phyloP scores from a whole-genome alignment of 2,888 invertebrate species.

The Eupsilia transversa region DNA sequence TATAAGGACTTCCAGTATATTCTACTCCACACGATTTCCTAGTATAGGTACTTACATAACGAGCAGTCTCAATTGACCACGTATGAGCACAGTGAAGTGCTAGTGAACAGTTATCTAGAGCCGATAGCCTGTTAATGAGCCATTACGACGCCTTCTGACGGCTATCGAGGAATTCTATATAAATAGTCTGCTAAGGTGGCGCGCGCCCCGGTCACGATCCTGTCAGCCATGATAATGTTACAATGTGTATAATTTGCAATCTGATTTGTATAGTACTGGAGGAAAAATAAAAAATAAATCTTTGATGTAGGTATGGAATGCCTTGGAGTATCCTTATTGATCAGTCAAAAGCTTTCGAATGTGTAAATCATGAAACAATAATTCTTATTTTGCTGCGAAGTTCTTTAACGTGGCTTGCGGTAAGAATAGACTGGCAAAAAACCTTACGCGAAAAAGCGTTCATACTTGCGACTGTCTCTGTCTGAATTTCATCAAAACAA shows the following conservation, averaged over 20 bases:
- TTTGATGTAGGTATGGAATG: not conserved
- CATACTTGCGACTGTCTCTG: too few relatives aligned
- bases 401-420: too few relatives aligned
- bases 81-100: constrained; percentile 30
- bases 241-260: constrained; percentile 43
- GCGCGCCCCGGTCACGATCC: constrained; percentile 75
- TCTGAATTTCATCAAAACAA: too few relatives aligned
- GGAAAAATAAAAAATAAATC: constrained; percentile 3
- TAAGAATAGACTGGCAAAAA: too few relatives aligned
- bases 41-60: constrained; percentile 39
- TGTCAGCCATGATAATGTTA: constrained; percentile 71
- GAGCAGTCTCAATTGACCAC: constrained; percentile 26
- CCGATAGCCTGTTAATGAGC: constrained; percentile 56
- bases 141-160: constrained; percentile 48
- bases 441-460: too few relatives aligned
- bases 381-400: too few relatives aligned
- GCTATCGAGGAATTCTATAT: constrained; percentile 69
- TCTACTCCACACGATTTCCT: constrained; percentile 13
- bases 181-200: constrained; percentile 65
- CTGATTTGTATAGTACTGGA: constrained; percentile 38
- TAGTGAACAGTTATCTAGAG: constrained; percentile 53
- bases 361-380: not conserved
- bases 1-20: constrained; percentile 14
- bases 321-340: constrained; percentile 21
- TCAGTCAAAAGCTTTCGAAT: constrained; percentile 24